phyloP scores from a whole-genome alignment of 2,113 vertebrate species.

The Nesoenas mayeri region DNA sequence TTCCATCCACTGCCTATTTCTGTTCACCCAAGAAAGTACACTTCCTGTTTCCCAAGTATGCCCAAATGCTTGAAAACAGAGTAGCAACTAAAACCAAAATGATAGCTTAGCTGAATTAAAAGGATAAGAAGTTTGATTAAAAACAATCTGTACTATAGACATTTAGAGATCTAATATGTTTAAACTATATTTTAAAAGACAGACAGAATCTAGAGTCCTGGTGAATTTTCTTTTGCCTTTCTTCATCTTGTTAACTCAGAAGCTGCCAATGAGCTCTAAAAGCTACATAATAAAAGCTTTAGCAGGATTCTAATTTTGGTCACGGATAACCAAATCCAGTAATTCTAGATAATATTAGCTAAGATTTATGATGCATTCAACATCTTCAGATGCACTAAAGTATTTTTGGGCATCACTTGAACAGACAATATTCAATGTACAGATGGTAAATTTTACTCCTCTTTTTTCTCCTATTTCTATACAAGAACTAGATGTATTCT shows the following conservation, averaged over 20 bases:
- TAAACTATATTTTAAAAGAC: neutral
- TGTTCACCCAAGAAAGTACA: neutral
- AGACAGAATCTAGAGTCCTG: neutral
- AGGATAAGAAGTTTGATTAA: neutral
- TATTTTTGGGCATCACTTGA: slow-evolving; percentile 1
- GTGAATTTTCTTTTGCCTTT: neutral
- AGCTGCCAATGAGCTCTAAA: neutral
- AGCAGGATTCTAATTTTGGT: neutral
- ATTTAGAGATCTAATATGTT: neutral
- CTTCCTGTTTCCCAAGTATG: neutral
- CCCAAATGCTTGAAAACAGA: neutral
- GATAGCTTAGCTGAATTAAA: neutral
- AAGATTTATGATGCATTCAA: slow-evolving; percentile 48
- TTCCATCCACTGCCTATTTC: neutral
- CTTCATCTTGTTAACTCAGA: neutral
- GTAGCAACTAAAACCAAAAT: neutral
- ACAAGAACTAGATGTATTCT: neutral
- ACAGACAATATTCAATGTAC: slow-evolving; percentile 3
- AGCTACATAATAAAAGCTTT: neutral
- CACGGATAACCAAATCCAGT: slow-evolving; percentile 24
- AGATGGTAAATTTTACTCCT: slow-evolving; percentile 12
- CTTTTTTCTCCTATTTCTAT: neutral
- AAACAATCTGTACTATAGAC: neutral
- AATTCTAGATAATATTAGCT: slow-evolving; percentile 35
- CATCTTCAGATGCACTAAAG: neutral